Conservation (phyloP, 2,888 invertebrate genomes). For the Piscicola geometra region DNA sequence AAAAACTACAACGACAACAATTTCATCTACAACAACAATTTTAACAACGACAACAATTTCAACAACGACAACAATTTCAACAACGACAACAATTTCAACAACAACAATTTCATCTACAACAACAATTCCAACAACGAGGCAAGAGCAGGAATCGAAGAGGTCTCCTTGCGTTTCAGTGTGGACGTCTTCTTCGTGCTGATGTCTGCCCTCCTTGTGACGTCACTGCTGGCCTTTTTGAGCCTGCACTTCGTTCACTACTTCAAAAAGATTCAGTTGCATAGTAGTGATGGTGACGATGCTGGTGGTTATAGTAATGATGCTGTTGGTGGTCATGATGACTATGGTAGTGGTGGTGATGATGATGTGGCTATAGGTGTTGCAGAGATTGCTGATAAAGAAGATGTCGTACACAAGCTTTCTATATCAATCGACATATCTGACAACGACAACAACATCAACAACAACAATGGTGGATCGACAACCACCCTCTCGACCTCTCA, state of each 20-base stretch:
- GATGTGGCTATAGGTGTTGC: too few species aligned
- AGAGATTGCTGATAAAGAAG: too few species aligned
- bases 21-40: too few species aligned
- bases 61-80: background rate
- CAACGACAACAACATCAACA: slow-evolving; percentile 39
- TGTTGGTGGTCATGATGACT: too few species aligned
- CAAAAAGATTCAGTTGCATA: background rate
- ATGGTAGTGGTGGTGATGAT: background rate
- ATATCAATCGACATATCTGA: too few species aligned
- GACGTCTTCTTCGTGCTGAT: slow-evolving; percentile 65
- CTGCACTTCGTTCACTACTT: slow-evolving; percentile 57
- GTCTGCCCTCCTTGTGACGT: slow-evolving; percentile 64
- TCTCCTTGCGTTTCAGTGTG: slow-evolving; percentile 61
- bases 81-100: slow-evolving; percentile 24
- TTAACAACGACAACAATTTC: too few species aligned
- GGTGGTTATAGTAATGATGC: too few species aligned
- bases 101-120: slow-evolving; percentile 57
- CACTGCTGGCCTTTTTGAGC: slow-evolving; percentile 64
- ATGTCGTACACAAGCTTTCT: too few species aligned
- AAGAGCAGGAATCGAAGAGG: slow-evolving; percentile 31
- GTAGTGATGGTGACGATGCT: too few species aligned
- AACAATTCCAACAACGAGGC: slow-evolving; percentile 45
- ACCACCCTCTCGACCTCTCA: slow-evolving; percentile 31
- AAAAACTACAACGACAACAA: too few species aligned
- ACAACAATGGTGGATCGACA: slow-evolving; percentile 42